phyloP scores from a whole-genome alignment of 2,797 vertebrate genomes.

The Dallia pectoralis region DNA sequence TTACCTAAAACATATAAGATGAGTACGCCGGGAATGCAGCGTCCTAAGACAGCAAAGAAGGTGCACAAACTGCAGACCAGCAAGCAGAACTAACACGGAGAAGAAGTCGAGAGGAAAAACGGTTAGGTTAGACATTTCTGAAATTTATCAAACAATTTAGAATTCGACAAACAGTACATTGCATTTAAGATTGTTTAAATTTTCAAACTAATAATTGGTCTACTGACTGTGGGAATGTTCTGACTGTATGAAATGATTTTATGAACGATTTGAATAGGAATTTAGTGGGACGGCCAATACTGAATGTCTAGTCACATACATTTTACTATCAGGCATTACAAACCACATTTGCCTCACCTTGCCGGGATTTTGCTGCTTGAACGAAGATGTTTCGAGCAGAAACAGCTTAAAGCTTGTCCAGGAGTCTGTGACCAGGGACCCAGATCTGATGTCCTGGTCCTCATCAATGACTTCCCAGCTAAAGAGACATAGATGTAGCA shows the following conservation, averaged over 20 bases:
- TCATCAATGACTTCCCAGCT: slow-evolving; percentile 89
- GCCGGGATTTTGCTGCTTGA: slow-evolving; percentile 95
- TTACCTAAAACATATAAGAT: slow-evolving; percentile 91
- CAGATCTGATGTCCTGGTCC: slow-evolving; percentile 77
- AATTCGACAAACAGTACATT: too few relatives aligned
- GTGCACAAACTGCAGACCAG: slow-evolving; percentile 95
- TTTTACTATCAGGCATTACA: not conserved
- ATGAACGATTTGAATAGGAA: not conserved
- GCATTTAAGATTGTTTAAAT: too few relatives aligned
- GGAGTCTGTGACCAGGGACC: slow-evolving; percentile 82
- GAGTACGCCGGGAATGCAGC: slow-evolving; percentile 94
- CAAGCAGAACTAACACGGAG: slow-evolving; percentile 85
- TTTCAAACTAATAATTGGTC: too few relatives aligned
- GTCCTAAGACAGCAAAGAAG: slow-evolving; percentile 93
- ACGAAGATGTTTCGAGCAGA: slow-evolving; percentile 90
- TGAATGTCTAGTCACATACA: not conserved
- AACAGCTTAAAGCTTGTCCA: slow-evolving; percentile 85
- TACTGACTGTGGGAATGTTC: not conserved
- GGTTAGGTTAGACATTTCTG: not conserved
- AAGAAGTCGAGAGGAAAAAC: slow-evolving; percentile 15
- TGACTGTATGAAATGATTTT: not conserved
- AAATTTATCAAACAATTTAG: too few relatives aligned
- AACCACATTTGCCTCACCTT: slow-evolving; percentile 79
- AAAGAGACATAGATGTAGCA: slow-evolving; percentile 17
- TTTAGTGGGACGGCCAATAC: not conserved